Percentiles rank a stretch among this genome's conserved stretches.
phyloP scores from a whole-genome alignment of 2,113 vertebrate species.

The Micronycteris hirsuta region DNA sequence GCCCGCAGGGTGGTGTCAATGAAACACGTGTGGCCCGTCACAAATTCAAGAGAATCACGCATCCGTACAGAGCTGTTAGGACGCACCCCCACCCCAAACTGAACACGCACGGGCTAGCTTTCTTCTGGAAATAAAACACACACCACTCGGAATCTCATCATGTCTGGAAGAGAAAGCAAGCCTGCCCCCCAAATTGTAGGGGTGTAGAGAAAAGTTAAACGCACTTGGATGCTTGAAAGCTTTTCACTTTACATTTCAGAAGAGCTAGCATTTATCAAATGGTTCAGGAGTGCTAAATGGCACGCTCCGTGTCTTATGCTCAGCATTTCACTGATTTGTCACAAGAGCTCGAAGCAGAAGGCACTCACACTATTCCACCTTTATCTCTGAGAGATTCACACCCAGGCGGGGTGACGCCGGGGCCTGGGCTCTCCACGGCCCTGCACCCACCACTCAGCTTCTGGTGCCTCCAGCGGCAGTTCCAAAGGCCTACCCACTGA shows the following conservation, averaged over 20 bases:
- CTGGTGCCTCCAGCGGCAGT: too few relatives aligned
- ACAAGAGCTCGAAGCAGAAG: neutral
- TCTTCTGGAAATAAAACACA: neutral
- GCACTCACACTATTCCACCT: neutral
- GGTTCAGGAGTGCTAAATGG: neutral
- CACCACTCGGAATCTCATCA: neutral
- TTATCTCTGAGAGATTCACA: neutral
- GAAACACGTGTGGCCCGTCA: neutral
- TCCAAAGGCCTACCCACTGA: neutral
- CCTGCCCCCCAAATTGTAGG: neutral
- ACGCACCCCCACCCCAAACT: too few relatives aligned
- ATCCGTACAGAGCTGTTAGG: neutral
- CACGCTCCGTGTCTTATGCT: neutral
- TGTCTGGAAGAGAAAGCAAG: neutral
- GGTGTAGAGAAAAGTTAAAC: neutral
- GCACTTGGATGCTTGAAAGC: neutral
- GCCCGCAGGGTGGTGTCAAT: neutral
- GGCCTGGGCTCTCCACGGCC: neutral
- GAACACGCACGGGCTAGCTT: neutral
- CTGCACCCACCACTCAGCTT: neutral
- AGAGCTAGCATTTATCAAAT: neutral
- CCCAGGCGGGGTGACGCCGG: neutral
- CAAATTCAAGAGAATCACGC: neutral
- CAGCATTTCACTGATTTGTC: neutral
- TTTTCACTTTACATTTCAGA: neutral